phyloP scores from a whole-genome alignment of 2,797 vertebrate genomes.

The Ataeniobius toweri region DNA sequence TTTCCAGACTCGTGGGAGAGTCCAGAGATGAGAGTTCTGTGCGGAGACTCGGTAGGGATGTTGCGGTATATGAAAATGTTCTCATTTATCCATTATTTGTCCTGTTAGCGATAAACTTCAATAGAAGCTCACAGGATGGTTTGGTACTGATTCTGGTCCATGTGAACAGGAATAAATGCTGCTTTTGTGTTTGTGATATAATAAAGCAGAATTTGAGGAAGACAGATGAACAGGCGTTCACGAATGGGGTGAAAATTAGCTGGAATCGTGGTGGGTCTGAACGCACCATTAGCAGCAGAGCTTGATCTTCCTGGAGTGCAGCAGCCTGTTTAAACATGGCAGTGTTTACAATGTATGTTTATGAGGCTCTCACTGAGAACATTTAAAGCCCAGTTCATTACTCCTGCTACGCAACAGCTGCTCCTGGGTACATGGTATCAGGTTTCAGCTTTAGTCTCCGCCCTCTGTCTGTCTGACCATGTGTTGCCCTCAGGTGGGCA shows the following conservation, averaged over 20 bases:
- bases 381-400: no score
- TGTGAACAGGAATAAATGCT: not conserved
- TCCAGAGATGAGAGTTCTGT: conserved; percentile 82
- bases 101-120: not conserved
- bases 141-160: not conserved
- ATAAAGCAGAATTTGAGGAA: not conserved
- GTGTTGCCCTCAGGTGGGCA: conserved; percentile 65
- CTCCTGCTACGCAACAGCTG: not conserved
- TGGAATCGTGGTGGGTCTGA: no score
- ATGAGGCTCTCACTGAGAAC: no score
- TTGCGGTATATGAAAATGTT: not conserved
- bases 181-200: not conserved
- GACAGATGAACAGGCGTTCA: no score
- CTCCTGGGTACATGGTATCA: not conserved
- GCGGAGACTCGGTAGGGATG: conserved; percentile 75
- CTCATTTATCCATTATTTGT: not conserved
- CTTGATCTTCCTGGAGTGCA: not conserved
- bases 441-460: not conserved
- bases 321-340: not conserved
- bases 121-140: not conserved
- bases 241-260: no score
- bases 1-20: conserved; percentile 86
- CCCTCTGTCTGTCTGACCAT: not conserved
- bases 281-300: not conserved
- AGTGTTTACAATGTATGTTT: not conserved